Evolutionary conservation across 2,113 vertebrate species (phyloP).

Genomic region (Tetraodon nigroviridis): DNA sequence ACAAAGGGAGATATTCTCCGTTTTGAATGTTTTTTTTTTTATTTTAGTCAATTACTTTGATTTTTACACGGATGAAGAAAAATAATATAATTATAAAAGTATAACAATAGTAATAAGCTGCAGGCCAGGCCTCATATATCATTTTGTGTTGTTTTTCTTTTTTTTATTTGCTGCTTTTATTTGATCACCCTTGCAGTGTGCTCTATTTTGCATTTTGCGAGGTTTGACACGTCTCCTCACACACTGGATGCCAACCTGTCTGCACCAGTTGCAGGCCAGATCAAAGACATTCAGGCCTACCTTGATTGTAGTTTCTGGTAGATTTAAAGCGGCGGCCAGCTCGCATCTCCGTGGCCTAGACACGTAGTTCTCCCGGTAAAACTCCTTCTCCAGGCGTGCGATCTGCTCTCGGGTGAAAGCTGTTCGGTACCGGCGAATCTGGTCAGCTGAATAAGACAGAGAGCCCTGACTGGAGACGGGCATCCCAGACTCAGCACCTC

Average conservation of each 20-base stretch:
- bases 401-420: conserved; percentile 98
- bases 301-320: conserved; percentile 98
- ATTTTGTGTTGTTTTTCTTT: neutral
- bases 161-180: too few relatives aligned
- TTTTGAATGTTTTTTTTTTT: neutral
- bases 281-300: conserved; percentile 60
- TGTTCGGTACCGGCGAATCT: conserved; percentile 95
- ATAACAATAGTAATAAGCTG: too few relatives aligned
- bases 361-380: conserved; percentile 97
- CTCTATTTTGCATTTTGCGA: neutral
- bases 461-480: conserved; percentile 74
- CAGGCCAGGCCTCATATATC: too few relatives aligned
- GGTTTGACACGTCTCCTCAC: neutral
- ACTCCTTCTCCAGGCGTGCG: conserved; percentile 93
- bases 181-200: too few relatives aligned
- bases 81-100: too few relatives aligned
- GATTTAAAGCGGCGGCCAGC: conserved; percentile 90
- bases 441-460: conserved; percentile 87
- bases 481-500: conserved; percentile 64
- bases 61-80: neutral
- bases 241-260: too few relatives aligned
- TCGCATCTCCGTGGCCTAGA: conserved; percentile 95
- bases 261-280: neutral
- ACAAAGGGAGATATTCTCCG: neutral
- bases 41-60: neutral